Percentiles rank a stretch among this genome's conserved stretches.
These are phyloP conservation scores for Channa striata DNA, from an alignment of 2,797 vertebrate genomes.

Conservation along the genomic window DNA sequence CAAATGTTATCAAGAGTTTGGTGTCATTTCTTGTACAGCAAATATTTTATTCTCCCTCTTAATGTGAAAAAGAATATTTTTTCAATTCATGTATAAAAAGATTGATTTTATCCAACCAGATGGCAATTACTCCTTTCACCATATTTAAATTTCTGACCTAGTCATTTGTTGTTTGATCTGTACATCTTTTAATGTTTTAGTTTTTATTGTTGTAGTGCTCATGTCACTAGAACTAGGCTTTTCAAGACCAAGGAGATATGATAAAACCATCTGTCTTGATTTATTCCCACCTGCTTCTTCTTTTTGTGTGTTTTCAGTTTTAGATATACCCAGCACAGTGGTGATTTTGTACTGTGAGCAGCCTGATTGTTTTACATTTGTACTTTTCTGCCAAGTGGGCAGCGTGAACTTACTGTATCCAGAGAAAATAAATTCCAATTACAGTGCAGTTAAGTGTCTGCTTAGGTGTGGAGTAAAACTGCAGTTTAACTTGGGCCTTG, in stretches of 20 bases:
- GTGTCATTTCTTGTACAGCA: conserved; percentile 75
- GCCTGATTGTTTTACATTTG: conserved; percentile 52
- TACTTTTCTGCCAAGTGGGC: conserved; percentile 70
- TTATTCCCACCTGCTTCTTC: conserved; percentile 52
- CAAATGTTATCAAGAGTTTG: conserved; percentile 41
- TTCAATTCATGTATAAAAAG: conserved; percentile 72
- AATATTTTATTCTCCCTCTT: conserved; percentile 75
- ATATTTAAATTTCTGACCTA: conserved; percentile 42
- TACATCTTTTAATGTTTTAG: conserved; percentile 52
- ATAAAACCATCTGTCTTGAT: conserved; percentile 52
- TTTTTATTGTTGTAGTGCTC: conserved; percentile 57
- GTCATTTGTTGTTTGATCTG: conserved; percentile 38
- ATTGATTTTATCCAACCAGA: conserved; percentile 62
- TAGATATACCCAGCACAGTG: conserved; percentile 50
- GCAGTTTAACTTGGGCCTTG: no score
- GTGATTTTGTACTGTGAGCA: conserved; percentile 60
- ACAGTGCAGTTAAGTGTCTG: no score
- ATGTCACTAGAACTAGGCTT: conserved; percentile 47
- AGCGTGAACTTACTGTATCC: conserved; percentile 56
- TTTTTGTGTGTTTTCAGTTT: conserved; percentile 64
- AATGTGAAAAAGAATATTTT: conserved; percentile 77
- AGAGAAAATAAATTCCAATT: no score
- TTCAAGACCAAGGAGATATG: conserved; percentile 37
- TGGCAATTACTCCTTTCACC: conserved; percentile 46
- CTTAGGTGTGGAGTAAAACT: no score